phyloP scores from a whole-genome alignment of 2,888 invertebrate genomes.

The Limnephilus marmoratus region DNA sequence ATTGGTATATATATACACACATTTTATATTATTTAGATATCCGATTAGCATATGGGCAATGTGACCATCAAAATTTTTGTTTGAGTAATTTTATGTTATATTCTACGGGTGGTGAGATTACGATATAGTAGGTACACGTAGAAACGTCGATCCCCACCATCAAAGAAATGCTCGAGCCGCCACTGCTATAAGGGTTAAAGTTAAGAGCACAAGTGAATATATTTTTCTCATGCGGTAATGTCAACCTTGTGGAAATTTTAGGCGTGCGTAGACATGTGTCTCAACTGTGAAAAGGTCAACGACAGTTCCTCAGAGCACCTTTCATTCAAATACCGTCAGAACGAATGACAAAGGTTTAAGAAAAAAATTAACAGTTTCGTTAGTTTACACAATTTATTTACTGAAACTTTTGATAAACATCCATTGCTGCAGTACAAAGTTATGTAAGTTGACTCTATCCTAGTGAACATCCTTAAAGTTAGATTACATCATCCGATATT shows the following conservation, averaged over 20 bases:
- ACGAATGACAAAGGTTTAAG: neutral
- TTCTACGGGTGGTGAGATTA: too few relatives aligned
- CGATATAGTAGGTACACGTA: too few relatives aligned
- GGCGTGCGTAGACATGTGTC: too few relatives aligned
- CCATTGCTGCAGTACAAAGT: neutral
- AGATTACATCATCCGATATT: neutral
- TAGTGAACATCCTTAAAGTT: neutral
- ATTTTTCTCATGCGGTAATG: neutral
- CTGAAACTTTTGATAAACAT: neutral
- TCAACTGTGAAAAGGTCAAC: neutral
- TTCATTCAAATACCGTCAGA: neutral
- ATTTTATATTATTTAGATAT: too few relatives aligned
- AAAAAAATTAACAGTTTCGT: neutral
- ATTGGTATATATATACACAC: too few relatives aligned
- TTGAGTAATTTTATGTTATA: too few relatives aligned
- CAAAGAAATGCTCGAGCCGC: too few relatives aligned
- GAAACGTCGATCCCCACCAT: too few relatives aligned
- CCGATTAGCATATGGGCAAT: too few relatives aligned
- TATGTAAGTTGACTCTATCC: neutral
- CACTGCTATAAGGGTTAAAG: too few relatives aligned
- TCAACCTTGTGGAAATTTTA: neutral
- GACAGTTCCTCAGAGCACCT: neutral
- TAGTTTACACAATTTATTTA: neutral
- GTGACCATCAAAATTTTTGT: too few relatives aligned
- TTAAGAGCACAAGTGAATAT: neutral